Percentiles rank a stretch among this genome's conserved stretches.
Conservation (phyloP, 1,140 invertebrate genomes). For the Neotoxoptera formosana region DNA sequence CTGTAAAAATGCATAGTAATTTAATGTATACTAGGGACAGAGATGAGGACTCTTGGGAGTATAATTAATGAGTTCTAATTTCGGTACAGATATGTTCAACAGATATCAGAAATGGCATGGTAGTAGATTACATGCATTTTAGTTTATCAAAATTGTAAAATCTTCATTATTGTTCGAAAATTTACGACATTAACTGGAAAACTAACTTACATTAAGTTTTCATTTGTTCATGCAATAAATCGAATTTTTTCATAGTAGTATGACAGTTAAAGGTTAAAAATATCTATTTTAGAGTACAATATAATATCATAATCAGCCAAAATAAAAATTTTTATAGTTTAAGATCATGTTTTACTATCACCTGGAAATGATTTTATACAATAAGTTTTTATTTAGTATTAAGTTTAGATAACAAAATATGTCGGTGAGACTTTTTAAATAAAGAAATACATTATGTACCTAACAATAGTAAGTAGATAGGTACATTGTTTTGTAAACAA, state of each 20-base stretch:
- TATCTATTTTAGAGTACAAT: not conserved
- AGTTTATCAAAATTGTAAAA: constrained; percentile 28
- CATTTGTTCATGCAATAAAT: not conserved
- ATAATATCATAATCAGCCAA: not conserved
- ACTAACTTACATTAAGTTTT: not conserved
- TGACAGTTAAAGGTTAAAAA: not conserved
- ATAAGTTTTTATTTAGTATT: no score
- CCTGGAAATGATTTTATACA: no score
- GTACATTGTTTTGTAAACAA: no score
- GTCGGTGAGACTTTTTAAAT: no score
- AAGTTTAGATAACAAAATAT: no score
- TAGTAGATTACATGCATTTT: not conserved
- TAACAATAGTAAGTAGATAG: no score
- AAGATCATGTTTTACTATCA: no score
- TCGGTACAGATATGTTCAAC: not conserved
- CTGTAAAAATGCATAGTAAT: not conserved
- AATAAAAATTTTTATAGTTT: no score
- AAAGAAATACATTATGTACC: no score
- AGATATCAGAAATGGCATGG: not conserved
- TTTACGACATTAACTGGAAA: not conserved
- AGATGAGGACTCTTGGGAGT: not conserved
- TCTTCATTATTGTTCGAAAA: not conserved
- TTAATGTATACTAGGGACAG: not conserved
- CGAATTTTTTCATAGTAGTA: not conserved
- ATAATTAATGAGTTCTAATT: not conserved